Percentiles rank a stretch among this genome's conserved stretches.
phyloP scores from a whole-genome alignment of 2,888 invertebrate species.

The Phyllotreta cruciferae region DNA sequence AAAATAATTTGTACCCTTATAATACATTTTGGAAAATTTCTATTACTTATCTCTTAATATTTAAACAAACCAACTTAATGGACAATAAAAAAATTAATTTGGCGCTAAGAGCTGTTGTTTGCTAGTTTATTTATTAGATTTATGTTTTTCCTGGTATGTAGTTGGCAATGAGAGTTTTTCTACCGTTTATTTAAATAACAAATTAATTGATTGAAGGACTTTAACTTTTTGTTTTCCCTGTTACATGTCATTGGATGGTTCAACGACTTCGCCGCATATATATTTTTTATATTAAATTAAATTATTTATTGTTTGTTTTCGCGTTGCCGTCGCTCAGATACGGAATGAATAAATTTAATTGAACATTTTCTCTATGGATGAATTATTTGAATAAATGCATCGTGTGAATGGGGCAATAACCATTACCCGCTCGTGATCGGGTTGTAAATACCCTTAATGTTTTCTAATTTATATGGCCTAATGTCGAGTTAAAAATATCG shows the following conservation, averaged over 20 bases:
- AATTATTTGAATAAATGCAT: conserved; percentile 17
- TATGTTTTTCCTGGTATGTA: conserved; percentile 21
- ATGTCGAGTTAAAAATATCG: too few species aligned
- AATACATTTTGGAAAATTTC: too few species aligned
- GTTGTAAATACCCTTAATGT: conserved; percentile 7
- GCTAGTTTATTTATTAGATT: conserved; percentile 17
- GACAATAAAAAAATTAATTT: too few species aligned
- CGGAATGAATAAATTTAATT: conserved; percentile 13
- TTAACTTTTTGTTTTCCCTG: conserved; percentile 31
- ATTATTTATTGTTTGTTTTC: conserved; percentile 15
- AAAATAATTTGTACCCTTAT: too few species aligned
- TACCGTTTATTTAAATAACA: conserved; percentile 29
- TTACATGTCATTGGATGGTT: conserved; percentile 28
- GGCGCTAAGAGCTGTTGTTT: too few species aligned
- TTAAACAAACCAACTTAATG: too few species aligned
- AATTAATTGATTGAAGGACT: conserved; percentile 23
- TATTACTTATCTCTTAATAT: too few species aligned
- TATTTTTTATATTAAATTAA: conserved; percentile 8
- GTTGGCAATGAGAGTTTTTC: conserved; percentile 29
- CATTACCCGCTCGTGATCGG: conserved; percentile 3
- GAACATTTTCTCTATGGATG: conserved; percentile 7
- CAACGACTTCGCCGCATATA: conserved; percentile 7
- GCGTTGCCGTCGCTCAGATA: conserved; percentile 2
- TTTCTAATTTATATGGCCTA: background rate
- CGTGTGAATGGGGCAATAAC: conserved; percentile 1